phyloP scores from a whole-genome alignment of 2,888 invertebrate species.

The Pimpla rufipes region DNA sequence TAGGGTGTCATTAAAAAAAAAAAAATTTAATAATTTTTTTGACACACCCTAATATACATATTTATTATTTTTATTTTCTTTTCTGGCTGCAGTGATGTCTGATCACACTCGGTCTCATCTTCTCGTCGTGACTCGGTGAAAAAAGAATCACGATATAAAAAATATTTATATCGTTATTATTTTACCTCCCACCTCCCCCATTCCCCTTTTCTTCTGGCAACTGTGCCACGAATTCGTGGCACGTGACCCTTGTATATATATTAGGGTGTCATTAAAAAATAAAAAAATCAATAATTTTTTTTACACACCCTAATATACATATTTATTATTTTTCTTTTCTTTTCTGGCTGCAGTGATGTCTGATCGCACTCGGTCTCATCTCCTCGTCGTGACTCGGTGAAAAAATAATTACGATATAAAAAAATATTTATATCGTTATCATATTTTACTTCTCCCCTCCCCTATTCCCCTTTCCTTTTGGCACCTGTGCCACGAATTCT shows the following conservation, averaged over 20 bases:
- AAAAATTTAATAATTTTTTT: no score
- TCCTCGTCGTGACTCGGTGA: neutral
- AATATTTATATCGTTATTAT: neutral
- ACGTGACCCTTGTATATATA: neutral
- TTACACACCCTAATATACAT: no score
- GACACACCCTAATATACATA: no score
- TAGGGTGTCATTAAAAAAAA: no score
- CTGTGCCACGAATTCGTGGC: constrained; percentile 33
- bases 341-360: neutral
- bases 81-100: neutral
- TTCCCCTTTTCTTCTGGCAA: constrained; percentile 2
- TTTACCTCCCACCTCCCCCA: neutral
- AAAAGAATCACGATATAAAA: neutral
- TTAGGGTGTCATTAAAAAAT: no score
- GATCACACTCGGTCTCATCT: neutral
- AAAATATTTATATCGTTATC: neutral
- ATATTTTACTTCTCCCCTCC: neutral
- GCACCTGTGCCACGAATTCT: constrained; percentile 45
- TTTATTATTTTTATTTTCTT: neutral
- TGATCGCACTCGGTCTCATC: neutral
- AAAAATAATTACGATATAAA: neutral
- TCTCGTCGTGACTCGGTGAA: neutral
- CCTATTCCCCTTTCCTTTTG: neutral
- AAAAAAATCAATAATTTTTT: no score
- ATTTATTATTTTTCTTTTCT: neutral